Percentiles rank a stretch among this genome's conserved stretches.
Evolutionary conservation across 2,888 invertebrate species (phyloP).

Genomic region (Plagodis dolabraria): DNA sequence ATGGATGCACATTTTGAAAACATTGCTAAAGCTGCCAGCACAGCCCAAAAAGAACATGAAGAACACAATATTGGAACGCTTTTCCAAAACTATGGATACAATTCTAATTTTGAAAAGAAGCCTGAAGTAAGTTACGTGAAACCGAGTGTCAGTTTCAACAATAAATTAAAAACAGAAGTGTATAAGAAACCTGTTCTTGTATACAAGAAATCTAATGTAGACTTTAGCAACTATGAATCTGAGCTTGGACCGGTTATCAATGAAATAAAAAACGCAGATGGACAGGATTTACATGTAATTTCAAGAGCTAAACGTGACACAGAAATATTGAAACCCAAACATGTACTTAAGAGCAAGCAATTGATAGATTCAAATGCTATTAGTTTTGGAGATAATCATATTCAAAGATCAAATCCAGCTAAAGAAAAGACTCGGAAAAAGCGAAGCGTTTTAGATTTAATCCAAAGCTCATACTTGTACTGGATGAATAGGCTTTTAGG

Average conservation of each 20-base stretch:
- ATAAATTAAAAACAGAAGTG: constrained; percentile 33
- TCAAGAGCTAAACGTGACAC: constrained; percentile 8
- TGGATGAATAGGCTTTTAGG: constrained; percentile 67
- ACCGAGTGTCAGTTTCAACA: constrained; percentile 44
- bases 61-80: background rate
- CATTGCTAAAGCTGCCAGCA: background rate
- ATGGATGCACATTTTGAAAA: constrained; percentile 15
- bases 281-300: background rate
- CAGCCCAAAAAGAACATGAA: background rate
- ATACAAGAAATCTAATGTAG: constrained; percentile 36
- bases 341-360: background rate
- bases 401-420: constrained; percentile 2
- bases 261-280: background rate
- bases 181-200: constrained; percentile 30
- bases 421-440: constrained; percentile 56
- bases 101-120: constrained; percentile 4
- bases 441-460: constrained; percentile 63
- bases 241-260: constrained; percentile 7
- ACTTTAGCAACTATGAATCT: constrained; percentile 22
- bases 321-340: background rate
- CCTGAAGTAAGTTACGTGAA: constrained; percentile 34
- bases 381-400: background rate
- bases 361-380: background rate
- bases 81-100: background rate
- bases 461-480: constrained; percentile 69